These are phyloP conservation scores for Adelosebastes latens DNA, from an alignment of 2,797 vertebrate species.

Conservation along the genomic window DNA sequence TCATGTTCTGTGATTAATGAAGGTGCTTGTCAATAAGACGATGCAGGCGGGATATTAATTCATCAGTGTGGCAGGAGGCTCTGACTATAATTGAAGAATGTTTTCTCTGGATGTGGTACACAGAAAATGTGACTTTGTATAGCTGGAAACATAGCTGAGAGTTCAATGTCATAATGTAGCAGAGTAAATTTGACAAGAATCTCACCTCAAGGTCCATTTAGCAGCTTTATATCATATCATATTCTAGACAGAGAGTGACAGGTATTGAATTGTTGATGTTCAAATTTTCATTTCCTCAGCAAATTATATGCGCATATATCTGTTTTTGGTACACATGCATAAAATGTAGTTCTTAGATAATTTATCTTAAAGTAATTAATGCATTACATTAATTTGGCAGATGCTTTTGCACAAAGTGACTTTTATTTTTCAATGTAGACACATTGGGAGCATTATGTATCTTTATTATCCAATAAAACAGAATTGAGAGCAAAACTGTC, in stretches of 20 bases:
- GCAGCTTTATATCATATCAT: not conserved
- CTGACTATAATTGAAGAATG: slow-evolving; percentile 39
- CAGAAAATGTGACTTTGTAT: not conserved
- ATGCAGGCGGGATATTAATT: slow-evolving; percentile 64
- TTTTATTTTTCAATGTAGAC: not conserved
- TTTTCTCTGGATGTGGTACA: slow-evolving; percentile 33
- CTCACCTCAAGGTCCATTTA: not conserved
- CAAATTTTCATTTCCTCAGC: not conserved
- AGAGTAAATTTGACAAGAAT: not conserved
- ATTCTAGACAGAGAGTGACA: too few species aligned
- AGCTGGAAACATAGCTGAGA: not conserved
- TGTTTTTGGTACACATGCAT: not conserved
- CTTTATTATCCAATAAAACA: not conserved
- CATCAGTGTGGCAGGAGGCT: slow-evolving; percentile 58
- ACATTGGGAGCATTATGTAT: not conserved
- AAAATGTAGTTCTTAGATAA: not conserved
- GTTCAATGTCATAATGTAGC: not conserved
- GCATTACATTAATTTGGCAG: not conserved
- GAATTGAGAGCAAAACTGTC: not conserved
- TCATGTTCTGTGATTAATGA: slow-evolving; percentile 70
- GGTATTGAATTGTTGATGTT: too few species aligned
- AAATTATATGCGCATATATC: not conserved
- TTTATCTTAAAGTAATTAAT: not conserved
- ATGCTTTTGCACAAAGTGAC: not conserved
- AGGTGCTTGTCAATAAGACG: slow-evolving; percentile 64